Evolutionary conservation across 2,797 vertebrate genomes (phyloP).

Genomic region (Pteronotus mesoamericanus): DNA sequence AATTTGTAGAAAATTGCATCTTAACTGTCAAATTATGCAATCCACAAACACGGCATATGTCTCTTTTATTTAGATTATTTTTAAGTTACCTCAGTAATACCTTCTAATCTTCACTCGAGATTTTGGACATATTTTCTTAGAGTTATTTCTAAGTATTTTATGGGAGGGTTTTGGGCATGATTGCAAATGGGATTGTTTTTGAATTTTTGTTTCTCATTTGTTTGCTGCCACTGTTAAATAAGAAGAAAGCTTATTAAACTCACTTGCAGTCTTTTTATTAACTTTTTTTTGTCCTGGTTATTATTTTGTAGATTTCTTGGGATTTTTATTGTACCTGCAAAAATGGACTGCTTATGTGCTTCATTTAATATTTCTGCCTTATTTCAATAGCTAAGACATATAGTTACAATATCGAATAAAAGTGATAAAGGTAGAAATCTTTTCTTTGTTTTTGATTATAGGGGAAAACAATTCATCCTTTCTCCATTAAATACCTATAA

Average conservation of each 20-base stretch:
- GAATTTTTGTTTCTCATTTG: background rate
- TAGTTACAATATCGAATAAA: background rate
- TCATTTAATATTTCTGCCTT: background rate
- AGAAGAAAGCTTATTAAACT: background rate
- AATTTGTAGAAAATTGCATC: background rate
- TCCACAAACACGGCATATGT: background rate
- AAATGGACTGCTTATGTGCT: background rate
- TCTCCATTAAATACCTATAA: background rate
- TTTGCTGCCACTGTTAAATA: background rate
- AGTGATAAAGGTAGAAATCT: background rate
- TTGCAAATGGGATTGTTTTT: conserved; percentile 11
- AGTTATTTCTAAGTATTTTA: background rate
- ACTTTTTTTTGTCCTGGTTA: background rate
- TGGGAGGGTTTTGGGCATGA: background rate
- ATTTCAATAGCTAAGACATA: background rate
- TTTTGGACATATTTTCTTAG: background rate
- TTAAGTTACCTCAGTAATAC: background rate
- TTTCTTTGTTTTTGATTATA: background rate
- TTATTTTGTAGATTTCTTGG: background rate
- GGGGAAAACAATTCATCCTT: background rate
- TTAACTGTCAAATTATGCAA: background rate
- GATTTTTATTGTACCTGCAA: background rate
- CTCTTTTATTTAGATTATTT: background rate
- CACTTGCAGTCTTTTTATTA: background rate
- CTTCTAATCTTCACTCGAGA: background rate